phyloP scores from a whole-genome alignment of 2,113 vertebrate species.

The Neopipo cinnamomea region DNA sequence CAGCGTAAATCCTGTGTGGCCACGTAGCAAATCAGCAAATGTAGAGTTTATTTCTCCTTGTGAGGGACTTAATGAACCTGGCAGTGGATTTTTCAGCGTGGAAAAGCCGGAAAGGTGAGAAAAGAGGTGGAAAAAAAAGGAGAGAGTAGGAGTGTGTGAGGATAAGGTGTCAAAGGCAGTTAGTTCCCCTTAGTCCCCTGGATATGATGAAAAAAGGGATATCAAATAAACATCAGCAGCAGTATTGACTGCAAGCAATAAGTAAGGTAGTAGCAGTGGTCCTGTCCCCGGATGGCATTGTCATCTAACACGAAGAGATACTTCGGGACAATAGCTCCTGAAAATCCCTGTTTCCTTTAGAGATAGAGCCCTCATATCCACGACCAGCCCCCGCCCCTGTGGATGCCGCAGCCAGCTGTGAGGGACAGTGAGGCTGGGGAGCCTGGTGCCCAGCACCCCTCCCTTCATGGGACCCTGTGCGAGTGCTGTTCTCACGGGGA shows the following conservation, averaged over 20 bases:
- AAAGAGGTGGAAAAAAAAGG: neutral
- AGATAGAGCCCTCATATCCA: neutral
- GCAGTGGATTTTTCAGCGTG: neutral
- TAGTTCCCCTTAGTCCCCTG: neutral
- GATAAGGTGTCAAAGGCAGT: neutral
- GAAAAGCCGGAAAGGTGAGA: neutral
- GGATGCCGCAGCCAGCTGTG: neutral
- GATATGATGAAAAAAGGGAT: neutral
- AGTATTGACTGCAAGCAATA: neutral
- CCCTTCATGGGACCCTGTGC: accelerated
- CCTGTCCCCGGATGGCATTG: neutral
- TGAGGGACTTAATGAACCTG: neutral
- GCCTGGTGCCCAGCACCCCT: neutral
- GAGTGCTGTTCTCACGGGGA: accelerated
- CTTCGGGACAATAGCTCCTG: neutral
- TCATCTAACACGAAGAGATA: neutral
- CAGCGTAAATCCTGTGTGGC: neutral
- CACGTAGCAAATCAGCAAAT: neutral
- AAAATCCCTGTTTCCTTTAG: neutral
- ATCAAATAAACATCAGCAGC: neutral
- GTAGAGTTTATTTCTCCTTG: neutral
- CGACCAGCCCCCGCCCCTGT: accelerated
- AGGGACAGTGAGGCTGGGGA: accelerated
- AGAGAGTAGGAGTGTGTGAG: neutral
- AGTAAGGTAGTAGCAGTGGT: neutral